phyloP scores from a whole-genome alignment of 2,888 invertebrate genomes.

The Polydrusus cervinus region DNA sequence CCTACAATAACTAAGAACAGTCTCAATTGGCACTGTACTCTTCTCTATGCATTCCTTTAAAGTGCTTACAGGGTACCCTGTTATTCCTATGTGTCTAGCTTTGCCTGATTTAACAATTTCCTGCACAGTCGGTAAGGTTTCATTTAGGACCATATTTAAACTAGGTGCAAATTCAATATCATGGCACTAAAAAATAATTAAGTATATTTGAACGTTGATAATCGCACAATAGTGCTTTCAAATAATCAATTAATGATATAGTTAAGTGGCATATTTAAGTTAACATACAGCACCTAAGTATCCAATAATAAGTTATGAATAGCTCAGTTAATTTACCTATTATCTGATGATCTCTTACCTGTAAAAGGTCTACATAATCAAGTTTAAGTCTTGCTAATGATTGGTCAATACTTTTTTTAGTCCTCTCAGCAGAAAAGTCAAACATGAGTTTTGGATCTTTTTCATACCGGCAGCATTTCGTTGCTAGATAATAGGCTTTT shows the following conservation, averaged over 20 bases:
- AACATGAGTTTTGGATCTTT: constrained; percentile 83
- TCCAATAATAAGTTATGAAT: too few species aligned
- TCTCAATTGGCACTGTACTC: constrained; percentile 76
- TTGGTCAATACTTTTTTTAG: constrained; percentile 82
- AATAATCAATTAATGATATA: too few species aligned
- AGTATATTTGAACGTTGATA: too few species aligned
- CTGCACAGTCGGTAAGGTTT: constrained; percentile 89
- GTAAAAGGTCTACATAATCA: constrained; percentile 91
- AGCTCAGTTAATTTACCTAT: too few species aligned
- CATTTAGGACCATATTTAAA: constrained; percentile 83
- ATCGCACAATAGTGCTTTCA: too few species aligned
- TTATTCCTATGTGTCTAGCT: constrained; percentile 88
- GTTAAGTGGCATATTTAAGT: too few species aligned
- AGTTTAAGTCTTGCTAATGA: constrained; percentile 84
- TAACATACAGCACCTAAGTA: too few species aligned
- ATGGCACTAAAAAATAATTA: constrained; percentile 71
- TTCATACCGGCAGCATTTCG: constrained; percentile 93
- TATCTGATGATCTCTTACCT: constrained; percentile 76
- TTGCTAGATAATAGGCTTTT: constrained; percentile 89
- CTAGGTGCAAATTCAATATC: constrained; percentile 91
- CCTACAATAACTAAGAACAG: constrained; percentile 85
- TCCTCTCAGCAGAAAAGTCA: constrained; percentile 87
- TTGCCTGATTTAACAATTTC: constrained; percentile 82
- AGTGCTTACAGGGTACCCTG: constrained; percentile 87
- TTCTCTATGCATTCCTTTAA: constrained; percentile 84